These are phyloP conservation scores for Papilio polytes DNA, from an alignment of 1,140 invertebrate species.

Conservation along the genomic window DNA sequence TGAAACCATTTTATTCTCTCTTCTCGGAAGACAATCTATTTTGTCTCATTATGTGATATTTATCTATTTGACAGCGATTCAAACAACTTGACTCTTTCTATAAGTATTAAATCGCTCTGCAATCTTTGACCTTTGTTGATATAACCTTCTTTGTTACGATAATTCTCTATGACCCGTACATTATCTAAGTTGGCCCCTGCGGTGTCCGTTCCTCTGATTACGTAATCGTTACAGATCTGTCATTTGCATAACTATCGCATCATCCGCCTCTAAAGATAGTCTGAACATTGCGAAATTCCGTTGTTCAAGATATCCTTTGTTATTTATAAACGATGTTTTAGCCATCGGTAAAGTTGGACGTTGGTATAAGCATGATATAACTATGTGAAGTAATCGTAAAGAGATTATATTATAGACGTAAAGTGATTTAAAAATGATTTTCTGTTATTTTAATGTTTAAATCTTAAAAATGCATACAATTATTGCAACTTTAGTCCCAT, in stretches of 20 bases:
- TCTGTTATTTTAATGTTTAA: too few species aligned
- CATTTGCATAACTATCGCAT: conserved; percentile 38
- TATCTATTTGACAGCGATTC: conserved; percentile 10
- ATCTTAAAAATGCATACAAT: too few species aligned
- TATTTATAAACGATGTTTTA: background rate
- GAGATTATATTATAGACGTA: background rate
- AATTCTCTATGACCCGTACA: background rate
- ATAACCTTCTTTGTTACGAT: conserved; percentile 21
- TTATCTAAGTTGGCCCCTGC: conserved; percentile 7
- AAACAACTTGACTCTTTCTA: conserved; percentile 1
- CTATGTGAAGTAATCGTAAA: background rate
- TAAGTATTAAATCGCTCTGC: background rate
- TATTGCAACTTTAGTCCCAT: too few species aligned
- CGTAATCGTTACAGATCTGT: conserved; percentile 39
- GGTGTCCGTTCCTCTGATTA: conserved; percentile 21
- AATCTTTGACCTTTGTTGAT: conserved; percentile 10
- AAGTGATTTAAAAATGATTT: too few species aligned
- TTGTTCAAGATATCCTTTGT: conserved; percentile 8
- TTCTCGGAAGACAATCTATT: background rate
- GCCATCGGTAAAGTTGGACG: background rate
- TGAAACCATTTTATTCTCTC: background rate
- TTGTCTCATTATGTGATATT: conserved; percentile 14
- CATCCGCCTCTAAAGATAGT: conserved; percentile 2
- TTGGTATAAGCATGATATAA: background rate
- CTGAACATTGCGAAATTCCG: conserved; percentile 15